These are phyloP conservation scores for Rhabdomys dilectus DNA, from an alignment of 2,113 vertebrate species.

Conservation along the genomic window DNA sequence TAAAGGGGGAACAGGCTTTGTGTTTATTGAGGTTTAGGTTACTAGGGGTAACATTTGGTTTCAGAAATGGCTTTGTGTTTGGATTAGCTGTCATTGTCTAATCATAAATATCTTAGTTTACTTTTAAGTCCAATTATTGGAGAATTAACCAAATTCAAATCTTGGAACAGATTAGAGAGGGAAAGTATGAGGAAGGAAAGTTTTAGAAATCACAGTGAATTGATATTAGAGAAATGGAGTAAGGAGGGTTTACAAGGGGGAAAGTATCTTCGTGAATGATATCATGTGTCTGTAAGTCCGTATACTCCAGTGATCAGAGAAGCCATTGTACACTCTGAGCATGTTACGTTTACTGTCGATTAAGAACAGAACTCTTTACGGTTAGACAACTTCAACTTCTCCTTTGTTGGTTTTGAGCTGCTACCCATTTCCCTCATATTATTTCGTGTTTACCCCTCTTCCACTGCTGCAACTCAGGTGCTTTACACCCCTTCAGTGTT, in stretches of 20 bases:
- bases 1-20: not conserved
- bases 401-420: not conserved
- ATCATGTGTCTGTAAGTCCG: not conserved
- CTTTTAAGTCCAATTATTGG: not conserved
- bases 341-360: not conserved
- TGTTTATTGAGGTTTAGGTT: not conserved
- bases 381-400: not conserved
- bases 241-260: not conserved
- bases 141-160: not conserved
- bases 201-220: not conserved
- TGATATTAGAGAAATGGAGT: not conserved
- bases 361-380: not conserved
- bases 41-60: not conserved
- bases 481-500: not conserved
- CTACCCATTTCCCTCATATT: not conserved
- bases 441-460: not conserved
- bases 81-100: not conserved
- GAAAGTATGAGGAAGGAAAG: not conserved
- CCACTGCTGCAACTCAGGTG: not conserved
- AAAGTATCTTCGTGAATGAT: not conserved
- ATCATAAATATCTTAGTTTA: not conserved
- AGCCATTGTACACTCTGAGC: not conserved
- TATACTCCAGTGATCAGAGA: not conserved
- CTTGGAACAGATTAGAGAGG: not conserved
- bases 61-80: not conserved